Evolutionary conservation across 2,888 invertebrate species (phyloP).

Genomic region (Acanthoscelides obtectus): DNA sequence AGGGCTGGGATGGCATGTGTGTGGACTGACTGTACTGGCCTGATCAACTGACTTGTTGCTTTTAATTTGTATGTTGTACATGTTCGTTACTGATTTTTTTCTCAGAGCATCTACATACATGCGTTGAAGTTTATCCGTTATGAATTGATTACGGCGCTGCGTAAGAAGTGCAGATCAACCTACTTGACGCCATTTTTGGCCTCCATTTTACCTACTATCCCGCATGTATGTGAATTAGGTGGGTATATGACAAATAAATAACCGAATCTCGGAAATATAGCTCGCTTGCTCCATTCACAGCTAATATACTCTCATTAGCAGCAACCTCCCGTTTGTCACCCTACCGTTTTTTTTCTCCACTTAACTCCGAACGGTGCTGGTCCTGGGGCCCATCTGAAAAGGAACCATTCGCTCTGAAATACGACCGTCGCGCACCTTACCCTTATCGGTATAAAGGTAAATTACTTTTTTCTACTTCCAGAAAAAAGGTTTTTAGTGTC

Average conservation of each 20-base stretch:
- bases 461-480: background rate
- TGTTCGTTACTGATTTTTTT: too few species aligned
- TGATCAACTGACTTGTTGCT: too few species aligned
- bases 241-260: background rate
- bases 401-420: background rate
- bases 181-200: too few species aligned
- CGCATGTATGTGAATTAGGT: too few species aligned
- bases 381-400: background rate
- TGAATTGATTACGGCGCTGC: too few species aligned
- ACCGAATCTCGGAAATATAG: background rate
- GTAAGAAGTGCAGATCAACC: too few species aligned
- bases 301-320: background rate
- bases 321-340: background rate
- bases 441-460: background rate
- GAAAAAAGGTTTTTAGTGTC: background rate
- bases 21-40: too few species aligned
- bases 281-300: background rate
- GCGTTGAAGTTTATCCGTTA: too few species aligned
- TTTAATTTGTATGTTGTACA: too few species aligned
- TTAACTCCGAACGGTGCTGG: background rate
- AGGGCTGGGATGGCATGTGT: too few species aligned
- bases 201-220: too few species aligned
- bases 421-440: background rate
- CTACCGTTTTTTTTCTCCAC: background rate
- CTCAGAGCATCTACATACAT: too few species aligned